Conservation (phyloP, 1,140 invertebrate genomes). For the Asobara japonica region DNA sequence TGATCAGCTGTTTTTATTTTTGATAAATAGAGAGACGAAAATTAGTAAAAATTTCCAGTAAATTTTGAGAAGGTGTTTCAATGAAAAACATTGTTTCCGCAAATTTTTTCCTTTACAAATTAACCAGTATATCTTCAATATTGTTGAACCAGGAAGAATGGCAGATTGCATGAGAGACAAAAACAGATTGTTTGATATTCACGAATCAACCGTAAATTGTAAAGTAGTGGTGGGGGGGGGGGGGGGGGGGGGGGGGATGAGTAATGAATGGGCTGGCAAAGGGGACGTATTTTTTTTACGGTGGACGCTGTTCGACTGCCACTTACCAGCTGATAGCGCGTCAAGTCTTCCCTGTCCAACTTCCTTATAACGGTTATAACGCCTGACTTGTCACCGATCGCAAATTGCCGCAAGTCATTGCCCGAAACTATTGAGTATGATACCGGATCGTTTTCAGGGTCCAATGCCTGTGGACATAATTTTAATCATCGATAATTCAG, state of each 20-base stretch:
- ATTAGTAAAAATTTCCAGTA: neutral
- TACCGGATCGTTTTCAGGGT: constrained; percentile 89
- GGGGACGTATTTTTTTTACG: constrained; percentile 21
- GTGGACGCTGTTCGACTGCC: constrained; percentile 31
- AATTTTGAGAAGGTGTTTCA: too few species aligned
- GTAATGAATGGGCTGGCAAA: constrained; percentile 33
- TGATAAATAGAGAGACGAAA: constrained; percentile 7
- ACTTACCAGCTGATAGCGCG: constrained; percentile 82
- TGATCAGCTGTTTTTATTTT: constrained; percentile 78
- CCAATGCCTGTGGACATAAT: constrained; percentile 72
- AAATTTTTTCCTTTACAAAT: too few species aligned
- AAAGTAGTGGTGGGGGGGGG: constrained; percentile 7
- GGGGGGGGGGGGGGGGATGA: constrained; percentile 18
- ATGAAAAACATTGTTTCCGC: too few species aligned
- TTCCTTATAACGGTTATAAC: constrained; percentile 84
- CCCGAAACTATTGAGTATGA: constrained; percentile 86
- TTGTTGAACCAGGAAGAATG: neutral
- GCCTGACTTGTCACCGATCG: constrained; percentile 83
- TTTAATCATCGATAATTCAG: neutral
- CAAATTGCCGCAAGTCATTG: constrained; percentile 86
- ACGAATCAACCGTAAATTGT: neutral
- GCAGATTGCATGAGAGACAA: neutral
- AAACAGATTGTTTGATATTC: neutral
- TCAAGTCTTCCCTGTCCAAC: constrained; percentile 86
- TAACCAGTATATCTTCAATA: too few species aligned